Evolutionary conservation across 2,113 vertebrate species (phyloP).

Genomic region (Lagopus leucura): DNA sequence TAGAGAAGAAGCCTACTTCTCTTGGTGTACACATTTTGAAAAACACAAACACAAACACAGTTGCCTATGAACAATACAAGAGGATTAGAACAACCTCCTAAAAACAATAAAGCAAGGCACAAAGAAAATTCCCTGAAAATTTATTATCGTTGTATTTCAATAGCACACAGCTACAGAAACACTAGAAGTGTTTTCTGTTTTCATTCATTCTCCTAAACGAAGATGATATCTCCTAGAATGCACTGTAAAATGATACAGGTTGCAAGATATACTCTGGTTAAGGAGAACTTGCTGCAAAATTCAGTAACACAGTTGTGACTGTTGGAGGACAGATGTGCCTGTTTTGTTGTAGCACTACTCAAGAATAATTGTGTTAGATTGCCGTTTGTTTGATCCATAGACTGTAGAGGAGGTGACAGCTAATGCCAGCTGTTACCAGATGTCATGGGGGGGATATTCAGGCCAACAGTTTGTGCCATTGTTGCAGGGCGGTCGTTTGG

Average conservation of each 20-base stretch:
- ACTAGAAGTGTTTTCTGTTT: not conserved
- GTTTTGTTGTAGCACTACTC: not conserved
- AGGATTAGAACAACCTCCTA: not conserved
- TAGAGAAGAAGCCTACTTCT: not conserved
- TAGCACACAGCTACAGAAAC: not conserved
- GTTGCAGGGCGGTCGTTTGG: not conserved
- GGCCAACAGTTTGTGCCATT: fast-evolving
- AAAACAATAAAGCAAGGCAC: not conserved
- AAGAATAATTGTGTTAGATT: not conserved
- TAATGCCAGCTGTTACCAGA: slow-evolving; percentile 49
- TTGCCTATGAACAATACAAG: not conserved
- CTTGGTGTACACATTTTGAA: not conserved
- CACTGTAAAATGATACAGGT: not conserved
- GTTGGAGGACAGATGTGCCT: not conserved
- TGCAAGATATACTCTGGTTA: not conserved
- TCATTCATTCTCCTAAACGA: not conserved
- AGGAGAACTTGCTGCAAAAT: not conserved
- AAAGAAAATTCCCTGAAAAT: not conserved
- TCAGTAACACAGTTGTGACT: not conserved
- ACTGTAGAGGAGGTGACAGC: not conserved
- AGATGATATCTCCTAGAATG: not conserved
- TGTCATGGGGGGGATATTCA: not conserved
- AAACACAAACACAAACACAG: not conserved
- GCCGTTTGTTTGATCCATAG: not conserved
- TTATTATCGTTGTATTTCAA: not conserved